These are phyloP conservation scores for Eulemur coronatus DNA, from an alignment of 2,797 vertebrate species.

Conservation along the genomic window DNA sequence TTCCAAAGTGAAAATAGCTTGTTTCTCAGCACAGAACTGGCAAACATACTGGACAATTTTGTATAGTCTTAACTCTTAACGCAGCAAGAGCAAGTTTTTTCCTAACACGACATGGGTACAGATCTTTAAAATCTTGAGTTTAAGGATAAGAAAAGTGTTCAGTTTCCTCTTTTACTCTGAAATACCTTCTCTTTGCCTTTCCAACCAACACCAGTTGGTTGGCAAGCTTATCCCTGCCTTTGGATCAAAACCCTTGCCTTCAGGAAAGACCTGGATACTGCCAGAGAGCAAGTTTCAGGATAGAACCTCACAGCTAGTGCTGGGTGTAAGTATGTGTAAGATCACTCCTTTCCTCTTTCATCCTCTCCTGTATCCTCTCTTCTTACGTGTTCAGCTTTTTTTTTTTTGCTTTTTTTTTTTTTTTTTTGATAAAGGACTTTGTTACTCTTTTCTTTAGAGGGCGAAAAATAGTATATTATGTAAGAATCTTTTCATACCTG, in stretches of 20 bases:
- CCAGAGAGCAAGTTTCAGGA: background rate
- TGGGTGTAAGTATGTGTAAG: background rate
- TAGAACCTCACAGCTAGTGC: background rate
- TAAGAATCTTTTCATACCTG: background rate
- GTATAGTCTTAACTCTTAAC: background rate
- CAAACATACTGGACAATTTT: constrained; percentile 27
- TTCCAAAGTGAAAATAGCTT: constrained; percentile 63
- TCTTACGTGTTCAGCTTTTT: background rate
- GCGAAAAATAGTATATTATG: background rate
- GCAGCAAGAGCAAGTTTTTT: constrained; percentile 15
- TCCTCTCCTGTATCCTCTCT: background rate
- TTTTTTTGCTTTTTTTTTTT: background rate
- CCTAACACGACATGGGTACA: background rate
- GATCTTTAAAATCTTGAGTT: constrained; percentile 2
- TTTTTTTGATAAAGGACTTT: background rate
- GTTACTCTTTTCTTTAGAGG: background rate
- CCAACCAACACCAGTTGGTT: background rate
- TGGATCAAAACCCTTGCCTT: background rate
- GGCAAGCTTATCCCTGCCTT: background rate
- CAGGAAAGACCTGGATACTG: background rate
- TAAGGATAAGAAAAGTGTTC: background rate
- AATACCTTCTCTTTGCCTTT: background rate
- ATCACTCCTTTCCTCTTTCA: background rate
- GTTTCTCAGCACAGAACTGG: constrained; percentile 43
- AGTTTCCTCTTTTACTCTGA: background rate